These are phyloP conservation scores for Brotula barbata DNA, from an alignment of 2,797 vertebrate genomes.

Conservation along the genomic window DNA sequence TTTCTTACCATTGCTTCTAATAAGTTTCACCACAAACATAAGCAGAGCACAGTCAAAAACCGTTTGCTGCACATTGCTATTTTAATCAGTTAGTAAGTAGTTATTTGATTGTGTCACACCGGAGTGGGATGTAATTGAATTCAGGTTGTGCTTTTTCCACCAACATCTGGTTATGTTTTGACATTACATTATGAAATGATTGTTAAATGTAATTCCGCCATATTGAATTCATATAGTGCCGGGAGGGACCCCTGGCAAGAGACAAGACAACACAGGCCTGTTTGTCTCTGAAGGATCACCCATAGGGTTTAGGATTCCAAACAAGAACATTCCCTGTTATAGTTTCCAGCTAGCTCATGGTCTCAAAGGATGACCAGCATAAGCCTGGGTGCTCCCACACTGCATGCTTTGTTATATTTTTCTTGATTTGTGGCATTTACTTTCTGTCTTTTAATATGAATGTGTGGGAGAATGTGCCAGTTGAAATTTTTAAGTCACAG, in stretches of 20 bases:
- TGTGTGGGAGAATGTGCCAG: neutral
- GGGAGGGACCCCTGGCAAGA: conserved; percentile 53
- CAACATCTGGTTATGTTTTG: neutral
- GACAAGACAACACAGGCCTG: conserved; percentile 60
- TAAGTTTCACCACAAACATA: no score
- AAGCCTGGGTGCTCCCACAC: conserved; percentile 1
- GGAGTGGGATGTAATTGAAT: no score
- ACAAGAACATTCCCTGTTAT: conserved; percentile 54
- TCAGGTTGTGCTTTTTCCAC: no score
- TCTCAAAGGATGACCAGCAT: conserved; percentile 9
- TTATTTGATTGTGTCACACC: no score
- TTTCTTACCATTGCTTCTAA: no score
- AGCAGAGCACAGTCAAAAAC: no score
- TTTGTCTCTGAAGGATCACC: conserved; percentile 44
- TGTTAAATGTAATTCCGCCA: neutral
- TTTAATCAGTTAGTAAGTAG: no score
- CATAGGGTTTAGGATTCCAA: conserved; percentile 25
- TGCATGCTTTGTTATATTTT: conserved; percentile 1
- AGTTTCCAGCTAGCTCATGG: conserved; percentile 32
- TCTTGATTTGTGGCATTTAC: conserved; percentile 3
- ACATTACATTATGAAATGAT: neutral
- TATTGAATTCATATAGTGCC: conserved; percentile 5
- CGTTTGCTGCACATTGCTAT: no score
- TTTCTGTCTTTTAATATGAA: neutral
- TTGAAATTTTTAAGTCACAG: neutral